Evolutionary conservation across 2,113 vertebrate genomes (phyloP).

Genomic region (Tichodroma muraria): DNA sequence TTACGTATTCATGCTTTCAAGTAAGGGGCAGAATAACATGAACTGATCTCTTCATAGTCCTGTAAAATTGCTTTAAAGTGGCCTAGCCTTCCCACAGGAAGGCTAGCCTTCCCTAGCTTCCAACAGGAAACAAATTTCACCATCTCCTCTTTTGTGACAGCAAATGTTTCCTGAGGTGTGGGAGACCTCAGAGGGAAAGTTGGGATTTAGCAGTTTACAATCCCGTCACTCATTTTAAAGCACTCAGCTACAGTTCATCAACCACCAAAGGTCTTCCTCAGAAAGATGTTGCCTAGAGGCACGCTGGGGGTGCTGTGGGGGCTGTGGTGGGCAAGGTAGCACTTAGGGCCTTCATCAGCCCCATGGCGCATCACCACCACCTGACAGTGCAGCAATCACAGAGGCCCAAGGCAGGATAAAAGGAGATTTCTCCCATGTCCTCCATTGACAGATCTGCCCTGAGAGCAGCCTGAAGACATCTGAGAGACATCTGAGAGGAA

Average conservation of each 20-base stretch:
- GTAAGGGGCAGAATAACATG: neutral
- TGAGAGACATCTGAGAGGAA: neutral
- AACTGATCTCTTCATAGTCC: neutral
- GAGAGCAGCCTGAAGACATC: neutral
- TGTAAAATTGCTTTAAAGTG: neutral
- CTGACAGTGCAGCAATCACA: neutral
- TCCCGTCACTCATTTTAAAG: neutral
- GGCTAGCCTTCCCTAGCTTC: too few relatives aligned
- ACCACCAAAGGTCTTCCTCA: neutral
- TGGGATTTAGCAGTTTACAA: neutral
- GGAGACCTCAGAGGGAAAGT: neutral
- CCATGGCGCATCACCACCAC: neutral
- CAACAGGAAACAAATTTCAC: neutral
- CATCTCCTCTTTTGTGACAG: neutral
- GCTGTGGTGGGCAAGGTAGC: neutral
- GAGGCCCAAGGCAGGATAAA: neutral
- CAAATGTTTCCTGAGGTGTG: neutral
- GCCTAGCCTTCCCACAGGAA: neutral
- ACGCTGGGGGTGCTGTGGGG: neutral
- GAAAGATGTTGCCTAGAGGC: neutral
- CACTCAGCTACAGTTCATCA: neutral
- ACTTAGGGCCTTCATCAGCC: neutral
- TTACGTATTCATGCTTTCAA: conserved; percentile 12
- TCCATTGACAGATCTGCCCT: neutral
- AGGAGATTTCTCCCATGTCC: neutral